These are phyloP conservation scores for Pandemis cinnamomeana DNA, from an alignment of 2,888 invertebrate species.

Conservation along the genomic window DNA sequence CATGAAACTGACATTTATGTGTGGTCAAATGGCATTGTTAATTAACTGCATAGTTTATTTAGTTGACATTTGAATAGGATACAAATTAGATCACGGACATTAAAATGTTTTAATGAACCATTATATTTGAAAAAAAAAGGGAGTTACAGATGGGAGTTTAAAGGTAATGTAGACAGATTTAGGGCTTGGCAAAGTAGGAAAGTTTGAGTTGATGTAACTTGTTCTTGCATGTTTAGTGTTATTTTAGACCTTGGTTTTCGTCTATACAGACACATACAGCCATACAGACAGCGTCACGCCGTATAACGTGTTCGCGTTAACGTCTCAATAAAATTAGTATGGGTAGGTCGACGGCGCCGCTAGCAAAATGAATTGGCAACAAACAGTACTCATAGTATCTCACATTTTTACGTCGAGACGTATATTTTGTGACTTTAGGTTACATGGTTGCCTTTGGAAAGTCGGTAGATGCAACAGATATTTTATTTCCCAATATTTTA, in stretches of 20 bases:
- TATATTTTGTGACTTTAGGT: not conserved
- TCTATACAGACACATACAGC: too few species aligned
- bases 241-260: not conserved
- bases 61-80: slow-evolving; percentile 60
- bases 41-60: slow-evolving; percentile 73
- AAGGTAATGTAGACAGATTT: slow-evolving; percentile 21
- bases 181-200: not conserved
- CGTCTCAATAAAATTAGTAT: too few species aligned
- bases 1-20: slow-evolving; percentile 78
- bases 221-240: not conserved
- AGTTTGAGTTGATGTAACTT: not conserved
- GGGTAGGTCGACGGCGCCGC: too few species aligned
- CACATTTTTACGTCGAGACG: too few species aligned
- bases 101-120: slow-evolving; percentile 60
- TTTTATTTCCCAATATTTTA: not conserved
- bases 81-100: slow-evolving; percentile 65
- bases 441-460: not conserved
- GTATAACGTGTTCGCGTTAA: too few species aligned
- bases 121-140: slow-evolving; percentile 47
- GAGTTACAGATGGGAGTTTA: slow-evolving; percentile 19
- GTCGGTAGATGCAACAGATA: not conserved
- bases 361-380: too few species aligned
- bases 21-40: slow-evolving; percentile 69
- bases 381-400: too few species aligned
- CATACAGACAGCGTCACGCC: too few species aligned